A percentile compares a stretch with the other conserved stretches of the same genome.
phyloP scores from a whole-genome alignment of 1,140 invertebrate species.

The Copidosoma floridanum region DNA sequence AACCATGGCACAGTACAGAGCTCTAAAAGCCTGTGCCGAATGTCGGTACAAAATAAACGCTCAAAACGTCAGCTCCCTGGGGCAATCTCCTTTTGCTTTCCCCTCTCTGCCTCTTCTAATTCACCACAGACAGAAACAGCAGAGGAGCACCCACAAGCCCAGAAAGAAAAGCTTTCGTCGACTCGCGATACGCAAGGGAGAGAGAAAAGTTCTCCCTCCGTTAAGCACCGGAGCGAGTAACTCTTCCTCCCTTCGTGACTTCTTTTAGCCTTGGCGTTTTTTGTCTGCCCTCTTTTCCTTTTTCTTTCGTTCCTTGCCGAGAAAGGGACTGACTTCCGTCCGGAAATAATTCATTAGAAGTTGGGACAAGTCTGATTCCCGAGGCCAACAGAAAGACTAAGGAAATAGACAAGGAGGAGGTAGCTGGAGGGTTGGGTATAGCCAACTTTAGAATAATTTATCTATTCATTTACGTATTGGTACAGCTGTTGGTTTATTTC shows the following conservation, averaged over 20 bases:
- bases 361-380: slow-evolving; percentile 10
- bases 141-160: background rate
- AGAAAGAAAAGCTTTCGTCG: slow-evolving; percentile 19
- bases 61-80: background rate
- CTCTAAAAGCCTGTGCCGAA: background rate
- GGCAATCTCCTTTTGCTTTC: background rate
- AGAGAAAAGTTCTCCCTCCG: slow-evolving; percentile 13
- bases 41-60: slow-evolving; percentile 2
- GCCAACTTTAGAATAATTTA: no score
- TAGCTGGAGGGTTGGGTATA: no score
- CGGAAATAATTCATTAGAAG: slow-evolving; percentile 31
- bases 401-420: no score
- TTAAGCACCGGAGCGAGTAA: slow-evolving; percentile 21
- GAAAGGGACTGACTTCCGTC: slow-evolving; percentile 7
- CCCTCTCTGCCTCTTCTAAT: background rate
- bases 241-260: background rate
- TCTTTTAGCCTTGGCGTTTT: background rate
- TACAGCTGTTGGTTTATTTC: no score
- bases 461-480: no score
- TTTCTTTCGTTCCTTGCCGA: slow-evolving; percentile 13
- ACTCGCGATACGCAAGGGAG: background rate
- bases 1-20: no score
- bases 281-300: background rate
- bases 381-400: background rate
- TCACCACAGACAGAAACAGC: background rate